Evolutionary conservation across 2,888 invertebrate genomes (phyloP), one percentile per base, ranked within the genome.

Genomic region (Megamerina dolium): DNA sequence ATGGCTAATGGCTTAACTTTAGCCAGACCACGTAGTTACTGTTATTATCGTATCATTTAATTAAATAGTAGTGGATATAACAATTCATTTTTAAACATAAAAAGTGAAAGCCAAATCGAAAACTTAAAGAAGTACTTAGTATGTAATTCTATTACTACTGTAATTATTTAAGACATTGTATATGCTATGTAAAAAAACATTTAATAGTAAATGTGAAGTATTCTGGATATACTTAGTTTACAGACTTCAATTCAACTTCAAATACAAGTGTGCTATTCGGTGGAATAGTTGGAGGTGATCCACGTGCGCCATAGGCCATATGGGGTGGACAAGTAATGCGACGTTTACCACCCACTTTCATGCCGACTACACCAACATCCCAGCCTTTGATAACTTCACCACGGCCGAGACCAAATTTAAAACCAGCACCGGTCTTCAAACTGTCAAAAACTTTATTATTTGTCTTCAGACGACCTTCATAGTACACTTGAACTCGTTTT

Each of bases 341-440:
- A 64, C 95, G 79, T 72, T 90, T 92, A 55, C 93, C 94, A 23
- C 94, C 94, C 45, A 91, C 83, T 73, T 88, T 91, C 95, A 96
- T 95, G 37, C 94, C 93, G 30, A 73, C 73, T n/a, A 93, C 74
- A 38, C 91, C 94, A 27, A 85, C 72, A 61, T 94, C 93, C 93
- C 91, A 93, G 12, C 89, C 93, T 56, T 83, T 82, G 61, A 94
- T 92, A 1, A 93, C 92, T 68, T 92, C 90, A 50, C 85, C 83
- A 36, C 77, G 79, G 1, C 93, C 93, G 12, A 94, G 73, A 18
- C 81, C 76, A 74, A 94, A 93, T 69, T 83, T 84, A 70, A 92
- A 91, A 2, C 91, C 91, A 16, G 83, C 80, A 1, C 92, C 92
- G 53, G 81, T 77, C 21, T 70, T 73, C 36, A 79, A 75, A 51